Evolutionary conservation across 2,888 invertebrate species (phyloP).

Genomic region (Gastracanthus pulcherrimus): DNA sequence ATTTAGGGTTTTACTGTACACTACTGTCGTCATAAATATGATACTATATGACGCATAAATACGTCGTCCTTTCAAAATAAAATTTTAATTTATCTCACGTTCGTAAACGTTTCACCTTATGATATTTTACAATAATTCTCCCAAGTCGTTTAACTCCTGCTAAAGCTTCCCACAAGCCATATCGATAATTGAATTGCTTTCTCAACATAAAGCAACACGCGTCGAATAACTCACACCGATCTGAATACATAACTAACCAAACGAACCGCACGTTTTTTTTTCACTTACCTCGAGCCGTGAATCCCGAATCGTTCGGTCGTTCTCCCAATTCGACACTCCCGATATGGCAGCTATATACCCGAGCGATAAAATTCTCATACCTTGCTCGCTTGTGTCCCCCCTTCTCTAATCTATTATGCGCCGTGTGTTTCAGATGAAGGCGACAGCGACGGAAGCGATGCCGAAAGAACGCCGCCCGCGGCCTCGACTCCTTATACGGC

Average conservation of each 20-base stretch:
- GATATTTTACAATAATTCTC: no score
- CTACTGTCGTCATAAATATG: background rate
- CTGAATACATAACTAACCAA: no score
- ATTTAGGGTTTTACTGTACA: background rate
- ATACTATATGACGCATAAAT: background rate
- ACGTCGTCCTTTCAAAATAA: background rate
- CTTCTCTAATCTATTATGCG: conserved; percentile 38
- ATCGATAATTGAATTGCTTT: no score
- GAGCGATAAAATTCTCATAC: background rate
- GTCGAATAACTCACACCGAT: no score
- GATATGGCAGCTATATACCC: background rate
- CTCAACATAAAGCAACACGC: no score
- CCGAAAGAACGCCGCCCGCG: conserved; percentile 29
- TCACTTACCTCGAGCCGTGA: no score
- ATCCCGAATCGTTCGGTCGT: no score
- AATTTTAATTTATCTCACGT: background rate
- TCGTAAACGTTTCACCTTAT: background rate
- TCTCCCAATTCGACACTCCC: background rate
- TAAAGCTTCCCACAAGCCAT: no score
- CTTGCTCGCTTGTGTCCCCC: background rate
- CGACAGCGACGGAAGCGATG: conserved; percentile 24
- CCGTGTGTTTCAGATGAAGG: conserved; percentile 42
- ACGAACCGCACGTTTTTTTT: no score
- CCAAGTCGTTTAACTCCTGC: no score
- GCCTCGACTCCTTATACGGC: conserved; percentile 23